A percentile compares a stretch with the other conserved stretches of the same genome.
Evolutionary conservation across 1,140 invertebrate species (phyloP).

Genomic region (Trinorchestia longiramus): DNA sequence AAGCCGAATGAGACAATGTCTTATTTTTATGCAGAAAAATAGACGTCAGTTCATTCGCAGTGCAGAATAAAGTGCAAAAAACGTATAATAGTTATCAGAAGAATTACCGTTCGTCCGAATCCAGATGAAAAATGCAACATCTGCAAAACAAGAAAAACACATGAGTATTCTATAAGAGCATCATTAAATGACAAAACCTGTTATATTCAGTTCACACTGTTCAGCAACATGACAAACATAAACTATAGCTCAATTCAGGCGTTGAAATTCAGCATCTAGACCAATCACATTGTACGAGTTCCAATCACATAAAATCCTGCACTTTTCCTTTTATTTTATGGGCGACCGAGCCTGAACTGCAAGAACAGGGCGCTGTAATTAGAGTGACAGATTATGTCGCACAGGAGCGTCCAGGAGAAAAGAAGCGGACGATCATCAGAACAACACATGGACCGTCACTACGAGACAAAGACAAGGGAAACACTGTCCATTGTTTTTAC

Average conservation of each 20-base stretch:
- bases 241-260: not conserved
- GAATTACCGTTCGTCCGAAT: slow-evolving; percentile 34
- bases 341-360: too few relatives aligned
- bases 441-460: too few relatives aligned
- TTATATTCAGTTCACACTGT: not conserved
- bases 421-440: not conserved
- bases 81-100: not conserved
- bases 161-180: not conserved
- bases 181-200: not conserved
- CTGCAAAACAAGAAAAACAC: not conserved
- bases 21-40: not conserved
- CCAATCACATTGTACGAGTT: not conserved
- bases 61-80: not conserved
- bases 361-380: not conserved
- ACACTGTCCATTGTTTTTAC: not conserved
- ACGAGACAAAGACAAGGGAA: too few relatives aligned
- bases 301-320: too few relatives aligned
- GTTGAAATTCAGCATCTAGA: not conserved
- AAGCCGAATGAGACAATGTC: not conserved
- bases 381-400: not conserved
- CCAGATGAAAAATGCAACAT: slow-evolving; percentile 40
- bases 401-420: not conserved
- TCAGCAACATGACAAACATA: not conserved
- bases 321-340: not conserved
- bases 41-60: not conserved